Conservation (phyloP, 2,113 vertebrate species). For the Oncorhynchus masou region DNA sequence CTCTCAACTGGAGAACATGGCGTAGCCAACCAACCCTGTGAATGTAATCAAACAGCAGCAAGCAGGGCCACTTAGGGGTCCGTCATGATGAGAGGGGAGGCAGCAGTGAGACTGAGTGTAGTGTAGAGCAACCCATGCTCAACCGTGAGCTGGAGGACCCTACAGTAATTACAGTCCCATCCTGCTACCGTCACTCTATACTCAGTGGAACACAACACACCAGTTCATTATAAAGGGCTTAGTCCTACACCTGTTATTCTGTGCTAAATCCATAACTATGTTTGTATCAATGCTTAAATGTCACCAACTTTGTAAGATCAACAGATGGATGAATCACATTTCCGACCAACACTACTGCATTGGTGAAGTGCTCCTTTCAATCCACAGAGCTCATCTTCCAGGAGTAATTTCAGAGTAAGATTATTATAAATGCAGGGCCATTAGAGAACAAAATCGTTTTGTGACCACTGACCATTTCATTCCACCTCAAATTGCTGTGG, state of each 20-base stretch:
- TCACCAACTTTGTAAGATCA: background rate
- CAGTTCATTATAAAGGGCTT: background rate
- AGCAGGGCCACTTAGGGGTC: background rate
- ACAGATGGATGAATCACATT: background rate
- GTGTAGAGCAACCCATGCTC: background rate
- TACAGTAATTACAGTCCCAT: background rate
- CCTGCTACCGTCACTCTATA: background rate
- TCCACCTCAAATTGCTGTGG: background rate
- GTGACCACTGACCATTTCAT: slow-evolving; percentile 6
- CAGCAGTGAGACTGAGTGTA: background rate
- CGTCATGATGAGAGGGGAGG: background rate
- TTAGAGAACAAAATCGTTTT: slow-evolving; percentile 1
- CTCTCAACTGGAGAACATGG: background rate
- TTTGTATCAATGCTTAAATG: background rate
- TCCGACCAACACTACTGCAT: background rate
- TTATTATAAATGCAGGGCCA: background rate
- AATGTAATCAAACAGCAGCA: background rate
- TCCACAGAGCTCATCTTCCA: background rate
- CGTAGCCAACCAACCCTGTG: background rate
- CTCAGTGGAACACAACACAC: background rate
- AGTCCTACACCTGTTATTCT: background rate
- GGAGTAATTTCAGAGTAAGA: background rate
- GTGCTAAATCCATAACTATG: background rate
- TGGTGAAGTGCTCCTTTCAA: background rate
- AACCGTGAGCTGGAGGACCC: background rate